Evolutionary conservation across 2,113 vertebrate species (phyloP).

Genomic region (Tetrao urogallus): DNA sequence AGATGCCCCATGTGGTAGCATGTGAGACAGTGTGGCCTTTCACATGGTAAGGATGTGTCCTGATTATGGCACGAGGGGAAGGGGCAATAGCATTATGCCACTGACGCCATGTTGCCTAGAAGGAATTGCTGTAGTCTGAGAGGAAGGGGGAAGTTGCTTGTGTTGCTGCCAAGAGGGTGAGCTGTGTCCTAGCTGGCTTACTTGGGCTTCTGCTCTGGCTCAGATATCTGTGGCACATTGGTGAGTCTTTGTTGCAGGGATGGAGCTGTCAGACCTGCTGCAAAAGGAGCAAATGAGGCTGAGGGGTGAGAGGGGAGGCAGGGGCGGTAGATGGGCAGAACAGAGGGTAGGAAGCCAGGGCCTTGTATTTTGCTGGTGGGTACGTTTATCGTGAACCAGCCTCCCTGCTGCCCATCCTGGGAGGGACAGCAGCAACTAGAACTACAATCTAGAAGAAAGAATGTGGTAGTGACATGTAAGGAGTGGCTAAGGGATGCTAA

Average conservation of each 20-base stretch:
- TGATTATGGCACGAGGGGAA: fast-evolving
- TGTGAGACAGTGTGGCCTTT: not conserved
- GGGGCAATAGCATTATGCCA: not conserved
- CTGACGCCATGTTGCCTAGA: fast-evolving
- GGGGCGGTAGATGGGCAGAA: not conserved
- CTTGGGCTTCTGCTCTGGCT: not conserved
- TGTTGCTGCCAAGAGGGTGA: not conserved
- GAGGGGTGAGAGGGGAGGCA: not conserved
- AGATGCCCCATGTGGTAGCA: not conserved
- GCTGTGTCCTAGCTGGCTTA: not conserved
- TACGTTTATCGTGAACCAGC: not conserved
- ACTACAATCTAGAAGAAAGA: not conserved
- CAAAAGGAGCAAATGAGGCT: not conserved
- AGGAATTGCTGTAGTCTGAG: not conserved
- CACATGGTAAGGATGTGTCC: fast-evolving
- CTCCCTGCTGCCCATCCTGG: not conserved
- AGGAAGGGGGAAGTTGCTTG: not conserved
- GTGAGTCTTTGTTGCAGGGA: fast-evolving
- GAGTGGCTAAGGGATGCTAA: not conserved
- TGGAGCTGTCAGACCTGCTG: not conserved
- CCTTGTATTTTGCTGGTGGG: not conserved
- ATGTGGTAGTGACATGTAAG: fast-evolving
- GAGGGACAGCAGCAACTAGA: not conserved
- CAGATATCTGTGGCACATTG: not conserved
- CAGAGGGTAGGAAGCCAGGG: not conserved